Evolutionary conservation across 2,797 vertebrate genomes (phyloP), one percentile per base, ranked within the genome.

Genomic region (Bucorvus abyssinicus): DNA sequence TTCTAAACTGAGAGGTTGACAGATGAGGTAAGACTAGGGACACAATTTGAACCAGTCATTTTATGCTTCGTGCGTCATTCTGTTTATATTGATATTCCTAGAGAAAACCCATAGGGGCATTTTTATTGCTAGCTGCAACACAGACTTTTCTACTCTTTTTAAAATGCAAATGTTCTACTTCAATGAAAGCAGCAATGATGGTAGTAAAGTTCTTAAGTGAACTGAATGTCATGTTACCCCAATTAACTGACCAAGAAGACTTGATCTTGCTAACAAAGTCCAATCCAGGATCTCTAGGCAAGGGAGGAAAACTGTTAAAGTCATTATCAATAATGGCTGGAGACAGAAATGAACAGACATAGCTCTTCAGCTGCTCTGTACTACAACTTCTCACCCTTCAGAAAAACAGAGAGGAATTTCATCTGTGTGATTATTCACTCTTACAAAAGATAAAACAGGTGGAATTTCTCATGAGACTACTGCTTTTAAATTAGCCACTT

Each of bases 41-140:
- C 15, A 56, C 14, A 36, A 26, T 63, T 10, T 60, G 47, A 87
- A 83, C 8, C 2, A 9, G 42, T 6, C 8, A 32, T 82, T 94
- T 89, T 57, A 40, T 18, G 47, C 26, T 56, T 55, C 21, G 2
- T 34, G 36, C 0, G 0, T 50, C 32, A 55, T 49, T 79, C n/a
- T 42, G 12, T 38, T 90, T 29, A 52, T 20, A 26, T 12, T 26
- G 21, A n/a, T 59, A 40, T 15, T 44, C 42, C 57, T 21, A 44
- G 52, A 67, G 45, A 52, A 90, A 64, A 61, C 30, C 49, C 7
- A 0, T 36, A 14, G 13, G 38, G 38, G 3, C 20, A 44, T 50
- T 80, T 84, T 64, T 64, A 30, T 32, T 56, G 30, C 40, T 63
- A 65, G 52, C 14, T 73, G 9, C 52, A 68, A 42, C 17, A 67